A percentile compares a stretch with the other conserved stretches of the same genome.
Conservation (phyloP, 2,797 vertebrate species). For the Margarornis squamiger region DNA sequence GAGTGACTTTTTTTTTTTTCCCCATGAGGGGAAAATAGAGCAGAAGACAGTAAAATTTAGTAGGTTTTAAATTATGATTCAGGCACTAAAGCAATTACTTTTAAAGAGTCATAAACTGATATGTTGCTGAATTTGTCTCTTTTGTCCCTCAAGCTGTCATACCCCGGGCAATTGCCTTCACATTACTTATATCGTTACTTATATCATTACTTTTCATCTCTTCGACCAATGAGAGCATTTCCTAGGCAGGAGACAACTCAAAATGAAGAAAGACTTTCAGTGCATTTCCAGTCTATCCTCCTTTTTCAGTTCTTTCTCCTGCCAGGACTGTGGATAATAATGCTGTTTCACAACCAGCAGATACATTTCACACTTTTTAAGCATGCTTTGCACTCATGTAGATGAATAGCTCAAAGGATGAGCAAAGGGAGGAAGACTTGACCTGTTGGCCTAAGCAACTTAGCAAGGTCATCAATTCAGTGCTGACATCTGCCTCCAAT, state of each 20-base stretch:
- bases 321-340: background rate
- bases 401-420: background rate
- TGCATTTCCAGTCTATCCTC: background rate
- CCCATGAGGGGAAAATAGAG: background rate
- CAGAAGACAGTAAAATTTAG: background rate
- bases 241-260: background rate
- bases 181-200: background rate
- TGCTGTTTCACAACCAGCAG: background rate
- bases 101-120: constrained; percentile 28
- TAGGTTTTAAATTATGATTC: constrained; percentile 14
- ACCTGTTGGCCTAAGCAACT: background rate
- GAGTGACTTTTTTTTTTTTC: background rate
- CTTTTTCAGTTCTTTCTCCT: background rate
- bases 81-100: constrained; percentile 35
- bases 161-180: background rate
- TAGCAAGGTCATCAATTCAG: background rate
- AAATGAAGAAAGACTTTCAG: background rate
- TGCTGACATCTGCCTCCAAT: background rate
- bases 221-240: background rate
- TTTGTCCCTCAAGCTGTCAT: constrained; percentile 9
- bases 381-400: background rate
- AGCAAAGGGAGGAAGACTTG: background rate
- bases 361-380: background rate
- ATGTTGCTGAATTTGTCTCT: constrained; percentile 20
- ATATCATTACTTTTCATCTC: background rate